These are phyloP conservation scores for Tethea ocularis DNA, from an alignment of 2,888 invertebrate species.

Conservation along the genomic window DNA sequence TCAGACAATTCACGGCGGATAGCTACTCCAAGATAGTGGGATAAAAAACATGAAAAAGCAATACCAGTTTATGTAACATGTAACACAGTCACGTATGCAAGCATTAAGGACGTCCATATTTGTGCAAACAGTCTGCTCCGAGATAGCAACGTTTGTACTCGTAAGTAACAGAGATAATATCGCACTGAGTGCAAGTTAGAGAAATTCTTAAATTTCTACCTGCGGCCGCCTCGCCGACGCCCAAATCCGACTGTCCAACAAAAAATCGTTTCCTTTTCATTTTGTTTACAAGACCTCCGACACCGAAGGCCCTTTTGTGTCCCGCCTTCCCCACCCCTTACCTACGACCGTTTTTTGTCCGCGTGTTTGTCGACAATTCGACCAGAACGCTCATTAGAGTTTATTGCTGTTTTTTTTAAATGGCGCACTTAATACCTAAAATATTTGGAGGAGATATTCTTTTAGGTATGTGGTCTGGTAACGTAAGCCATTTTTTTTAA, in stretches of 20 bases:
- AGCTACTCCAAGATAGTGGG: slow-evolving; percentile 19
- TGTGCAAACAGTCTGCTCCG: slow-evolving; percentile 67
- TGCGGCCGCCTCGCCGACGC: slow-evolving; percentile 61
- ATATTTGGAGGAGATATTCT: too few relatives aligned
- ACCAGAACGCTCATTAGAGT: slow-evolving; percentile 14
- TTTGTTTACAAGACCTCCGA: slow-evolving; percentile 81
- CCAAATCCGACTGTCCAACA: slow-evolving; percentile 51
- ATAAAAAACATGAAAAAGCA: slow-evolving; percentile 36
- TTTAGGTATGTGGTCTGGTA: too few relatives aligned
- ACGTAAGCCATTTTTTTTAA: too few relatives aligned
- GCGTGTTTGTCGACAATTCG: slow-evolving; percentile 54
- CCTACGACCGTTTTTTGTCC: slow-evolving; percentile 74
- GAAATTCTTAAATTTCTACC: slow-evolving; percentile 62
- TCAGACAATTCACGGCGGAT: slow-evolving; percentile 10
- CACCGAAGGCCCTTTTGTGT: slow-evolving; percentile 69
- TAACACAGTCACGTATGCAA: slow-evolving; percentile 64
- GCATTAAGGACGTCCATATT: slow-evolving; percentile 65
- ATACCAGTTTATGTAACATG: slow-evolving; percentile 38
- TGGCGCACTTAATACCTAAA: neutral
- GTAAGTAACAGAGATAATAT: slow-evolving; percentile 68
- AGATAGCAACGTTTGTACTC: slow-evolving; percentile 72
- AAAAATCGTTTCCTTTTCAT: slow-evolving; percentile 77
- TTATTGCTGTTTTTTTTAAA: slow-evolving; percentile 3
- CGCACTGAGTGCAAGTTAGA: slow-evolving; percentile 44
- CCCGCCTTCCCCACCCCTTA: slow-evolving; percentile 48